Conservation (phyloP, 2,888 invertebrate genomes). For the Atethmia centrago region DNA sequence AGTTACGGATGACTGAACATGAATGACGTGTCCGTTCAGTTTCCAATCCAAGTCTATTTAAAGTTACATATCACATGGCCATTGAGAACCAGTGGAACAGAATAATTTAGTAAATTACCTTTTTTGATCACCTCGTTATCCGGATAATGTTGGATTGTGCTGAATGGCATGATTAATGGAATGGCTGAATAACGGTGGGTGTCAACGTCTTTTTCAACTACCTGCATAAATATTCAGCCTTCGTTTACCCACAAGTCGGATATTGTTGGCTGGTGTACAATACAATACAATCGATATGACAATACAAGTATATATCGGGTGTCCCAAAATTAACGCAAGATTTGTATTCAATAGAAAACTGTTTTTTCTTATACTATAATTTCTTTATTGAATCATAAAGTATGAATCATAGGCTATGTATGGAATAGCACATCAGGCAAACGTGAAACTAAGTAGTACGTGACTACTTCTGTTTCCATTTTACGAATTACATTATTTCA, state of each 20-base stretch:
- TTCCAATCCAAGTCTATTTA: constrained; percentile 70
- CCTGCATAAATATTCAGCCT: constrained; percentile 2
- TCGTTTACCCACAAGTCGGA: not conserved
- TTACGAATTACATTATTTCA: constrained; percentile 5
- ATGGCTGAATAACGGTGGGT: constrained; percentile 22
- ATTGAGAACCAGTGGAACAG: constrained; percentile 69
- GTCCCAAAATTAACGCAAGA: no score
- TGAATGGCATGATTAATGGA: constrained; percentile 48
- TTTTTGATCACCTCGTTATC: constrained; percentile 62
- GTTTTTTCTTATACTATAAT: no score
- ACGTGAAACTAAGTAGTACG: not conserved
- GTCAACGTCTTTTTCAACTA: constrained; percentile 1
- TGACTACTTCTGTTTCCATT: not conserved
- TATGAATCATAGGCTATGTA: no score
- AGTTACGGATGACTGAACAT: constrained; percentile 70
- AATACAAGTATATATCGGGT: no score
- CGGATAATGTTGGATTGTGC: constrained; percentile 51
- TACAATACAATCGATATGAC: no score
- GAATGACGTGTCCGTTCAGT: constrained; percentile 73
- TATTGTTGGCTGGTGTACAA: not conserved
- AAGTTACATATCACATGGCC: constrained; percentile 68
- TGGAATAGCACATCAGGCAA: no score
- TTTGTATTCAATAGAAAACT: no score
- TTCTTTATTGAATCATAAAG: no score
- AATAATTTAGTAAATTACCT: constrained; percentile 67